A percentile compares a stretch with the other conserved stretches of the same genome.
Conservation (phyloP, 1,140 invertebrate genomes). For the Dysdera silvatica region DNA sequence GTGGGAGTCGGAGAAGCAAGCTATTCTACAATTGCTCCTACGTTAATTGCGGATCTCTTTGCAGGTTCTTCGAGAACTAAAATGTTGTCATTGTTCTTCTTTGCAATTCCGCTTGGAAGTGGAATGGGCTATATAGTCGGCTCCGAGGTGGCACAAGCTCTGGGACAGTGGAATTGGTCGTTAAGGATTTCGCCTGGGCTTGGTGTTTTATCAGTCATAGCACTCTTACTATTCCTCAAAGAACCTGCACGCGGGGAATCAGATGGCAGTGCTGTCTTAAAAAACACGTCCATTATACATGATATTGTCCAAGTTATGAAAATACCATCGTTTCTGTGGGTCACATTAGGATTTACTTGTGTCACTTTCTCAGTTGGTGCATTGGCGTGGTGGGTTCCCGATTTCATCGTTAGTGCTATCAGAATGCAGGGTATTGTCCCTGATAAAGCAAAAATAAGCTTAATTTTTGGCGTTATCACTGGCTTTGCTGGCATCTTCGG, state of each 20-base stretch:
- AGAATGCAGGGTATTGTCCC: slow-evolving; percentile 31
- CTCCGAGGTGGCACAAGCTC: slow-evolving; percentile 62
- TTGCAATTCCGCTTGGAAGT: slow-evolving; percentile 95
- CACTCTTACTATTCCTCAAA: slow-evolving; percentile 70
- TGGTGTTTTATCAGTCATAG: slow-evolving; percentile 69
- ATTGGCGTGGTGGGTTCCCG: slow-evolving; percentile 90
- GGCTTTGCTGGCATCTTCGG: slow-evolving; percentile 87
- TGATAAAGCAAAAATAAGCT: slow-evolving; percentile 57
- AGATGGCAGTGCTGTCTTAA: slow-evolving; percentile 57
- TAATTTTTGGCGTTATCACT: slow-evolving; percentile 87
- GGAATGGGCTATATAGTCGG: slow-evolving; percentile 91
- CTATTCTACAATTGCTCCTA: slow-evolving; percentile 97
- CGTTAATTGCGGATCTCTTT: slow-evolving; percentile 97
- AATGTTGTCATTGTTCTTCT: slow-evolving; percentile 96
- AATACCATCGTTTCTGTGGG: slow-evolving; percentile 76
- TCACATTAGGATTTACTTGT: slow-evolving; percentile 88
- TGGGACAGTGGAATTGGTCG: slow-evolving; percentile 80
- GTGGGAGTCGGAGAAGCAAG: slow-evolving; percentile 98
- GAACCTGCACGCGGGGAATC: slow-evolving; percentile 83
- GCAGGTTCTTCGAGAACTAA: slow-evolving; percentile 73
- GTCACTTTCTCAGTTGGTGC: slow-evolving; percentile 94
- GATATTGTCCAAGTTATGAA: slow-evolving; percentile 18
- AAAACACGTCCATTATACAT: slow-evolving; percentile 10
- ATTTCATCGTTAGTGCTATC: slow-evolving; percentile 67
- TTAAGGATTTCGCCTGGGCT: slow-evolving; percentile 75